Conservation (phyloP, 2,888 invertebrate species). For the Dione juno region DNA sequence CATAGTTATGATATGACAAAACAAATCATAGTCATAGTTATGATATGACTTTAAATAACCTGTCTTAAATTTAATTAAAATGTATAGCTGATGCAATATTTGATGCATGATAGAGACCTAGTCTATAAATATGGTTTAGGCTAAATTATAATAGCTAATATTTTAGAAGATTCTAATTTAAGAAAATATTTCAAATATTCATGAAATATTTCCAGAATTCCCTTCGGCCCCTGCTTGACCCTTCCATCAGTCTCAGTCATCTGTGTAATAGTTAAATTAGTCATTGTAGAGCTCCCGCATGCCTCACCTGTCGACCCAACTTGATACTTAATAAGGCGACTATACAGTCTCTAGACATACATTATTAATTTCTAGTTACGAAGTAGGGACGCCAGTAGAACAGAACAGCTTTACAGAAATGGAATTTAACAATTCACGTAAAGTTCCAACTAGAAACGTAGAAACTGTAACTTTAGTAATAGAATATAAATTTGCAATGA, state of each 20-base stretch:
- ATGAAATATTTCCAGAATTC: slow-evolving; percentile 26
- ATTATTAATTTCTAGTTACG: slow-evolving; percentile 81
- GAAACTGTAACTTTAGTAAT: slow-evolving; percentile 66
- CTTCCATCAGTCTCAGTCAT: slow-evolving; percentile 41
- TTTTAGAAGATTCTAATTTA: slow-evolving; percentile 10
- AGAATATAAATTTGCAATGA: slow-evolving; percentile 58
- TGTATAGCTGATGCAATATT: no score
- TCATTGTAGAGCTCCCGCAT: slow-evolving; percentile 40
- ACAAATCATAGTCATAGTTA: no score
- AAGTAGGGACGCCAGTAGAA: slow-evolving; percentile 65
- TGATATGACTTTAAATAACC: no score
- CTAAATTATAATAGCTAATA: no score
- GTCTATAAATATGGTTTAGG: no score
- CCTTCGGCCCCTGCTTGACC: slow-evolving; percentile 36
- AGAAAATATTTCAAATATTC: no score
- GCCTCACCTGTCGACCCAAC: slow-evolving; percentile 44
- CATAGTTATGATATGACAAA: no score
- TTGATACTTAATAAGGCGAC: slow-evolving; percentile 47
- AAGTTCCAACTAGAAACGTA: slow-evolving; percentile 67
- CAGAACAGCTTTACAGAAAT: slow-evolving; percentile 71
- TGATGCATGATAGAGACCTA: no score
- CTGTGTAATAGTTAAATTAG: slow-evolving; percentile 45
- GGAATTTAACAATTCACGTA: slow-evolving; percentile 80
- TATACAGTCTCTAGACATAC: slow-evolving; percentile 67
- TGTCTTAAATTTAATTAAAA: no score